Evolutionary conservation across 2,888 invertebrate genomes (phyloP).

Genomic region (Andrena praecox): DNA sequence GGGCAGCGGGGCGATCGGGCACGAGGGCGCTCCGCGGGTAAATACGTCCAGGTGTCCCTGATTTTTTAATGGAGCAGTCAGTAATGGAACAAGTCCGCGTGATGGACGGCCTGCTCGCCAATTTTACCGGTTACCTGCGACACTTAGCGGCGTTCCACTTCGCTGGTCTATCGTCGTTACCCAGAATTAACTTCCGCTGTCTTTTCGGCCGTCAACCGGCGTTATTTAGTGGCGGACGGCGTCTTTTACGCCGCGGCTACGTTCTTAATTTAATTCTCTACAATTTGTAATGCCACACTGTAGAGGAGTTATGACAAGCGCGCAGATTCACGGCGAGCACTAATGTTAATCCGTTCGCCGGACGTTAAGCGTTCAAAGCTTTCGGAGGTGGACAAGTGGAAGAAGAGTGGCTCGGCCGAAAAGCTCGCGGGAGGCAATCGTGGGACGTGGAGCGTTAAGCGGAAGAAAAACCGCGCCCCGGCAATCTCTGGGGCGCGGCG

Average conservation of each 20-base stretch:
- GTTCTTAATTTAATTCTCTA: not conserved
- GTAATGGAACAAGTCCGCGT: not conserved
- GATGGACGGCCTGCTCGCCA: not conserved
- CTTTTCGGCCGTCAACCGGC: not conserved
- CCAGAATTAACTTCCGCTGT: conserved; percentile 1
- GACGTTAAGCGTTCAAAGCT: conserved; percentile 38
- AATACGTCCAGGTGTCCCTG: not conserved
- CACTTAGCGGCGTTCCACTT: conserved; percentile 6
- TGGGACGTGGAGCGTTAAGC: conserved; percentile 65
- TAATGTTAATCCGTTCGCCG: conserved; percentile 50
- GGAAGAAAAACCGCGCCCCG: conserved; percentile 62
- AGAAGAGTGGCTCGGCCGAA: conserved; percentile 24
- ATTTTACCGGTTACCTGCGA: conserved; percentile 1
- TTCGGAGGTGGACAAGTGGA: not conserved
- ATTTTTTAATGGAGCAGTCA: not conserved
- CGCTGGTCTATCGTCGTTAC: not conserved
- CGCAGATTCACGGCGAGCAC: not conserved
- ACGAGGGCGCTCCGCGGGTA: not conserved
- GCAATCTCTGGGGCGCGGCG: conserved; percentile 62
- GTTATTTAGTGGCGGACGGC: not conserved
- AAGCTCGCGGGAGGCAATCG: conserved; percentile 60
- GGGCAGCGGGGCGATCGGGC: not conserved
- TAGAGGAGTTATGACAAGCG: not conserved
- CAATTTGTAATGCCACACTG: not conserved
- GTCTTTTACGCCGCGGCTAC: not conserved